Evolutionary conservation across 2,113 vertebrate species (phyloP).

Genomic region (Holacanthus passer): DNA sequence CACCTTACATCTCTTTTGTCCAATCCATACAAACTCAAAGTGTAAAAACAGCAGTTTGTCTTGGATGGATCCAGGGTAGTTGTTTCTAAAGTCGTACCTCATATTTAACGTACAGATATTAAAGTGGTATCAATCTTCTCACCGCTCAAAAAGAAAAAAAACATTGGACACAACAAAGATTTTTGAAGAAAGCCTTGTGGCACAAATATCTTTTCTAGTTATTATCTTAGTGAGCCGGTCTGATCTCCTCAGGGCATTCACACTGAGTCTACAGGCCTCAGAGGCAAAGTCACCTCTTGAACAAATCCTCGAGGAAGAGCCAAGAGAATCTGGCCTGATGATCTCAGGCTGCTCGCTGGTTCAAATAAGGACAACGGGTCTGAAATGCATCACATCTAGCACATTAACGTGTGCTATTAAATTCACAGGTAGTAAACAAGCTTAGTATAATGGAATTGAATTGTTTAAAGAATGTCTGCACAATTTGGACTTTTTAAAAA

Average conservation of each 20-base stretch:
- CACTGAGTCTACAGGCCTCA: neutral
- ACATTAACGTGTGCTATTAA: neutral
- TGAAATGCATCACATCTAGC: neutral
- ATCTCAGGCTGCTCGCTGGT: neutral
- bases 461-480: neutral
- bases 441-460: neutral
- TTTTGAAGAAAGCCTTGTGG: neutral
- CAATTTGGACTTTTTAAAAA: neutral
- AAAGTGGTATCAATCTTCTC: neutral
- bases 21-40: neutral
- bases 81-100: too few relatives aligned
- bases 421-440: neutral
- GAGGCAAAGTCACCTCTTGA: conserved; percentile 45
- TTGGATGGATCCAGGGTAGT: neutral
- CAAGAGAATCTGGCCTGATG: neutral
- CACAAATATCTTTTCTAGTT: neutral
- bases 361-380: neutral
- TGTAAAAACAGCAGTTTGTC: neutral
- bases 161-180: neutral
- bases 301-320: conserved; percentile 32
- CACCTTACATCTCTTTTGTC: neutral
- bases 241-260: conserved; percentile 9
- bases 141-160: neutral
- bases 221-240: neutral
- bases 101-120: neutral